These are phyloP conservation scores for Diphyllodes magnificus DNA, from an alignment of 2,113 vertebrate species.

Conservation along the genomic window DNA sequence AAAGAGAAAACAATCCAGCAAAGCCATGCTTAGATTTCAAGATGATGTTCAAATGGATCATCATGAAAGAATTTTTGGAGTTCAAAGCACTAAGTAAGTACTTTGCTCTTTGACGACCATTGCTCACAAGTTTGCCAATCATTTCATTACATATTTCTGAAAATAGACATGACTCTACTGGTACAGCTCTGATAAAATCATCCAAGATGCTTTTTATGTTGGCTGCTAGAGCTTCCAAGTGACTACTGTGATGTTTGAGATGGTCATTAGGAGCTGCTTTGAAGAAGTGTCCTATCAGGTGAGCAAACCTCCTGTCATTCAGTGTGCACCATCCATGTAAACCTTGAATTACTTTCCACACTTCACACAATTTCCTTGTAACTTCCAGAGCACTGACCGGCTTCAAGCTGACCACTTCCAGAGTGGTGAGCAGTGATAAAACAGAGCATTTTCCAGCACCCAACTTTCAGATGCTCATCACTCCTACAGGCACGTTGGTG, in stretches of 20 bases:
- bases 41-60: not conserved
- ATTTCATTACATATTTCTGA: not conserved
- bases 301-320: not conserved
- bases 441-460: not conserved
- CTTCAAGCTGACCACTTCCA: not conserved
- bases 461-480: not conserved
- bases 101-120: conserved; percentile 4
- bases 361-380: not conserved
- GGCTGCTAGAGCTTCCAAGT: not conserved
- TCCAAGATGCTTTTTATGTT: not conserved
- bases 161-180: not conserved
- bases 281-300: not conserved
- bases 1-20: not conserved
- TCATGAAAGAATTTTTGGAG: not conserved
- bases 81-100: not conserved
- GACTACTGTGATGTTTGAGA: not conserved
- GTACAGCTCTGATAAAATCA: conserved; percentile 3
- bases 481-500: not conserved
- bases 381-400: not conserved
- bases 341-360: not conserved
- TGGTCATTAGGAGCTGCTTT: not conserved
- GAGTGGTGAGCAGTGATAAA: not conserved
- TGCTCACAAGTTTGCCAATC: not conserved
- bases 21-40: conserved; percentile 13
- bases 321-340: not conserved